Evolutionary conservation across 2,113 vertebrate species (phyloP).

Genomic region (Ursus arctos): DNA sequence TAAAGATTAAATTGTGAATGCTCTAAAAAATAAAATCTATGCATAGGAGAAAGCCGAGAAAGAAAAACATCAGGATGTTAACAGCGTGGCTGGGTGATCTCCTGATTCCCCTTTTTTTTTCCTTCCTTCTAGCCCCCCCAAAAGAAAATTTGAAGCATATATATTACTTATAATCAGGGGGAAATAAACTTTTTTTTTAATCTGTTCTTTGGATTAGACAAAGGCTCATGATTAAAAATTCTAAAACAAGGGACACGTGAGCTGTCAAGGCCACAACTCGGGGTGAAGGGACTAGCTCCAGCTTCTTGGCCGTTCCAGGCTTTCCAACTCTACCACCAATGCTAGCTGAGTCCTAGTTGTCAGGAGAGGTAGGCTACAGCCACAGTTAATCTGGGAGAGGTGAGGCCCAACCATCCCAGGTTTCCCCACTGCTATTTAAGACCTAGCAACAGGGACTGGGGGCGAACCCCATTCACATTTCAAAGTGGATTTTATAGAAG

Average conservation of each 20-base stretch:
- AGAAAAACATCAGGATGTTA: not conserved
- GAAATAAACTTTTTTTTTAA: not conserved
- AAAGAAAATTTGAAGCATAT: not conserved
- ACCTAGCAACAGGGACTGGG: not conserved
- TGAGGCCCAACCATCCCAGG: not conserved
- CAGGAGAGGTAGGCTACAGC: not conserved
- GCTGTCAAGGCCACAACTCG: not conserved
- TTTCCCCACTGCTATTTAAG: not conserved
- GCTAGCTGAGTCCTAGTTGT: not conserved
- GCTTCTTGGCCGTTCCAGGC: not conserved
- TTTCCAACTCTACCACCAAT: not conserved
- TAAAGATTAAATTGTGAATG: not conserved
- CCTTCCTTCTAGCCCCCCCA: not conserved
- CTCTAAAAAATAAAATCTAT: slow-evolving; percentile 11
- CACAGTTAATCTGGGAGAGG: not conserved
- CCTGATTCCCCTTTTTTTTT: not conserved
- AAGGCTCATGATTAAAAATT: not conserved
- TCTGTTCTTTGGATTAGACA: not conserved
- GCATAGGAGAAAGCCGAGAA: not conserved
- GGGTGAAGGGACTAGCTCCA: not conserved
- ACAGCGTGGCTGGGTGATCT: not conserved
- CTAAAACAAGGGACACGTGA: not conserved
- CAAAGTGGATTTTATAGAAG: not conserved
- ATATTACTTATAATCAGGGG: not conserved
- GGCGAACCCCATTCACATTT: not conserved